Base-by-base conservation (phyloP, 1,140 invertebrate genomes). In the Bathynomus jamesi region DNA sequence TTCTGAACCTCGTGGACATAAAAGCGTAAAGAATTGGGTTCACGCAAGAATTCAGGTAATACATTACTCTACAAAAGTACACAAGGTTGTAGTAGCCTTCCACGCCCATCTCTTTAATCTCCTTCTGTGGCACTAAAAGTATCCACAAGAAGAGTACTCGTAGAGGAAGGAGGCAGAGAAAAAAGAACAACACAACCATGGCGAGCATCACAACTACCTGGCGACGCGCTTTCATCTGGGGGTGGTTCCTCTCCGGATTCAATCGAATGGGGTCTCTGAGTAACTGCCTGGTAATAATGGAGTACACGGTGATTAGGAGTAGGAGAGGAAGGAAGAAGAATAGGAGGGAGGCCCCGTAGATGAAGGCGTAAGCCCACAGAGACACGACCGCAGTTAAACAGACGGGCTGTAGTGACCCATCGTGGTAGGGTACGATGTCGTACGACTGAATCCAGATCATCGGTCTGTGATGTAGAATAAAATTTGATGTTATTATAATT, bases 1-100 rank as follows among this genome's bases (percentile, higher is more conserved):
- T 87, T 11, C 93, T 86, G 82, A 95, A 95, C 82, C 94, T 95
- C 0, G 91, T 92, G n/a, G 91, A 94, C 89, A 91, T 91, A n/a
- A 91, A 82, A 81, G 91, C 91, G 82, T 95, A 95, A 17, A 95
- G 84, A 76, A 95, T 92, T 3, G 93, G 93, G 83, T 95, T 95
- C 70, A 94, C 88, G 28, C 92, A 91, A 4, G 92, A 94, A 80
- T 95, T 94, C 24, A 94, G 85, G 82, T 95, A 94, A 21, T 93
- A 82, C 90, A 95, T 91, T 28, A 94, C 87, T 62, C 92, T 86
- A 78, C 88, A 91, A 82, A 94, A 90, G 82, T 92, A 94, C 11
- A 95, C 85, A 64, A 95, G 83, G 80, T 89, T 90, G 82, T 92
- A 94, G 83, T 92, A 95, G 8, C 85, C 85, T 73, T 92, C 90